Evolutionary conservation across 2,888 invertebrate genomes (phyloP).

Genomic region (Drosophila silvestris): DNA sequence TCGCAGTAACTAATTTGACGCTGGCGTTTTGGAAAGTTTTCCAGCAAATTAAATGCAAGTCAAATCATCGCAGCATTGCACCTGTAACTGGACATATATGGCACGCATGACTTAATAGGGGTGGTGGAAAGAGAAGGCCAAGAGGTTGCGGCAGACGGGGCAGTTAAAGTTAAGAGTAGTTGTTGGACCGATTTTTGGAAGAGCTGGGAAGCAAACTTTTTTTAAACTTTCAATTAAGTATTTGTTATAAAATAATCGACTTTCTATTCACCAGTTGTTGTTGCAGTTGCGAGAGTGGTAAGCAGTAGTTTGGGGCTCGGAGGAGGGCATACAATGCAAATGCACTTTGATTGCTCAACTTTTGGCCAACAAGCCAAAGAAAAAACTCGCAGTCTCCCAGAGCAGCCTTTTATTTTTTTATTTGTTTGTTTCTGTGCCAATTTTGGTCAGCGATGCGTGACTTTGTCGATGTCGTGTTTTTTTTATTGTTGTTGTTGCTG

Average conservation of each 20-base stretch:
- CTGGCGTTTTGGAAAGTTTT: constrained; percentile 22
- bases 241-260: constrained; percentile 52
- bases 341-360: constrained; percentile 76
- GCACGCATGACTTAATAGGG: constrained; percentile 23
- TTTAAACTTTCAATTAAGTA: constrained; percentile 62
- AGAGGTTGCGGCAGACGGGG: background rate
- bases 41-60: constrained; percentile 6
- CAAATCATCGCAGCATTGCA: constrained; percentile 16
- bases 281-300: background rate
- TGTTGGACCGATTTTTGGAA: constrained; percentile 5
- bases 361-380: constrained; percentile 34
- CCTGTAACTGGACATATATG: constrained; percentile 20
- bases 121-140: background rate
- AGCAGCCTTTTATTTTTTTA: constrained; percentile 26
- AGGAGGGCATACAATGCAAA: constrained; percentile 63
- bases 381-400: constrained; percentile 54
- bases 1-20: constrained; percentile 26
- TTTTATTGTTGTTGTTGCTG: constrained; percentile 37
- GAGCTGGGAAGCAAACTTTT: constrained; percentile 33
- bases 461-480: constrained; percentile 76
- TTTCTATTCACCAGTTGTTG: constrained; percentile 55
- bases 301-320: background rate
- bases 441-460: constrained; percentile 81
- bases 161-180: background rate
- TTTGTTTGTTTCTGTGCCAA: constrained; percentile 61